Evolutionary conservation across 2,113 vertebrate genomes (phyloP).

Genomic region (Pseudonaja textilis): DNA sequence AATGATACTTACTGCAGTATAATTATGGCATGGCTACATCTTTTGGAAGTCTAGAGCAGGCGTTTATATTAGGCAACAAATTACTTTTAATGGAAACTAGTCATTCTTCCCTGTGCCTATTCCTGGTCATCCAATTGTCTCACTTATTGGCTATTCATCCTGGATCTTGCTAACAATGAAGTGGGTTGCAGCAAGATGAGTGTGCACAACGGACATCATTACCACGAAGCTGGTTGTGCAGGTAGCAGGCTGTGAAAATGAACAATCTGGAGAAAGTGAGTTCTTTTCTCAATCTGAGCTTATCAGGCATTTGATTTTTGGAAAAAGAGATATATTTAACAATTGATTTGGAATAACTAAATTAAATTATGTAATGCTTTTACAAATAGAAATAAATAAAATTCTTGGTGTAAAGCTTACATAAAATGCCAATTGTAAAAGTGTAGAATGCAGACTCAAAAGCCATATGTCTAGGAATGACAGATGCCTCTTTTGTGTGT

Average conservation of each 20-base stretch:
- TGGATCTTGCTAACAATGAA: neutral
- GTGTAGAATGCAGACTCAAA: neutral
- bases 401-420: neutral
- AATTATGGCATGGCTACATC: neutral
- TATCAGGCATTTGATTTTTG: neutral
- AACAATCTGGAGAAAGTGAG: neutral
- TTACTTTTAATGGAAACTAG: neutral
- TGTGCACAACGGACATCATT: neutral
- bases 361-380: neutral
- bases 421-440: neutral
- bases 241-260: neutral
- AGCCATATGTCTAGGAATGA: neutral
- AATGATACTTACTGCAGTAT: neutral
- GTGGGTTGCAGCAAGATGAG: neutral
- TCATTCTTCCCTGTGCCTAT: neutral
- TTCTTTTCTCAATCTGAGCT: neutral
- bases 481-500: neutral
- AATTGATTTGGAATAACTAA: neutral
- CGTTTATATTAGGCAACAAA: neutral
- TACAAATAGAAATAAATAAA: neutral
- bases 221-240: neutral
- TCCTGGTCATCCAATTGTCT: neutral
- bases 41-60: neutral
- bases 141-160: neutral
- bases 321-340: neutral